Conservation (phyloP, 64 coral and sea anemone genomes). For the Cladopsammia gracilis region DNA sequence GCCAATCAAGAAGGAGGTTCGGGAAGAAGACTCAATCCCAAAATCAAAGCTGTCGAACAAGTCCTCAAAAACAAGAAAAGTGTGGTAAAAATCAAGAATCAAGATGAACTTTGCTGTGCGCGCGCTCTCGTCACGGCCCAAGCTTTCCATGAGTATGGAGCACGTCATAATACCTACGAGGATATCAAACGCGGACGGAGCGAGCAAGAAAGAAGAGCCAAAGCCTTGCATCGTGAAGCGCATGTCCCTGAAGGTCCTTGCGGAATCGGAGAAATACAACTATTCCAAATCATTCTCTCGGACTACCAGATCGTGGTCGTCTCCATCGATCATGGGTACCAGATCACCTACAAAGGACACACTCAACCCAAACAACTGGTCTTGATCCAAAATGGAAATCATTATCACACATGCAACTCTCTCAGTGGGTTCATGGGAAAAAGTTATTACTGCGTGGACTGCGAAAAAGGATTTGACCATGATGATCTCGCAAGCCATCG, state of each 20-base stretch:
- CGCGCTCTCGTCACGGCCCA: background rate
- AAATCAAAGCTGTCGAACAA: background rate
- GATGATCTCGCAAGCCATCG: background rate
- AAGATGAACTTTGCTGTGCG: background rate
- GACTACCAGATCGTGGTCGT: slow-evolving; percentile 21
- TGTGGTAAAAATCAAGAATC: background rate
- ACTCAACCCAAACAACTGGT: background rate
- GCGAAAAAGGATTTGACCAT: slow-evolving; percentile 40
- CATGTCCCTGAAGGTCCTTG: background rate
- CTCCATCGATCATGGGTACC: background rate
- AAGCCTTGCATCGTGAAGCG: background rate
- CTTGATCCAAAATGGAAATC: too few relatives aligned
- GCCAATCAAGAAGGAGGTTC: too few relatives aligned
- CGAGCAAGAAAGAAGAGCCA: background rate
- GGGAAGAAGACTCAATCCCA: too few relatives aligned
- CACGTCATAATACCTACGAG: background rate
- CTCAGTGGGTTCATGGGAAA: too few relatives aligned
- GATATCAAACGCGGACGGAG: background rate
- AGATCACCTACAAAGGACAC: background rate
- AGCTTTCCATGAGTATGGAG: background rate
- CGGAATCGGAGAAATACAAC: background rate
- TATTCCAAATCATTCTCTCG: background rate
- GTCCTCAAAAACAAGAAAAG: background rate
- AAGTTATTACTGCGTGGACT: background rate
- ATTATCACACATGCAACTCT: too few relatives aligned